These are phyloP conservation scores for Lipotes vexillifer DNA, from an alignment of 2,113 vertebrate species.

Conservation along the genomic window DNA sequence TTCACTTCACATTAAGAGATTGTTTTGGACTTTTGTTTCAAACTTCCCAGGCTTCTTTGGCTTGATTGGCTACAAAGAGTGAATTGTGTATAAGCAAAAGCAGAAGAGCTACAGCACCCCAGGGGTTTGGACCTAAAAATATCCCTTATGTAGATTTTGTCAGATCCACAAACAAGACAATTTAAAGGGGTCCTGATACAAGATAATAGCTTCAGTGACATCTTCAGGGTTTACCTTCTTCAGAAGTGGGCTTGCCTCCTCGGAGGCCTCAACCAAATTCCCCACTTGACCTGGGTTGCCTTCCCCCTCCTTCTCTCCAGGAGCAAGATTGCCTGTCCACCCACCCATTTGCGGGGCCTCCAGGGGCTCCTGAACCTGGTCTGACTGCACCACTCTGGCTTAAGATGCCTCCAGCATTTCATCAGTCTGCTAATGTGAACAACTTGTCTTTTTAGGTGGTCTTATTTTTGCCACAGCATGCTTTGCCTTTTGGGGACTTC, in stretches of 20 bases:
- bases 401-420: not conserved
- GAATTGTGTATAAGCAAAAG: slow-evolving; percentile 72
- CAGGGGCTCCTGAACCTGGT: not conserved
- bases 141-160: slow-evolving; percentile 36
- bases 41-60: slow-evolving; percentile 80
- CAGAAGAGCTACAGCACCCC: slow-evolving; percentile 72
- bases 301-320: not conserved
- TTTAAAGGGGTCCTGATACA: not conserved
- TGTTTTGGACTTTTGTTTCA: slow-evolving; percentile 78
- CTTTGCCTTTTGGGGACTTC: not conserved
- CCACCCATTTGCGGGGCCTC: not conserved
- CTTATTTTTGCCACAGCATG: not conserved
- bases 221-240: not conserved
- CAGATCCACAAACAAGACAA: not conserved
- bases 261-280: not conserved
- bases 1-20: not conserved
- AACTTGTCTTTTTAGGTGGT: not conserved
- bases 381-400: not conserved
- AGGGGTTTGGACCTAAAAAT: slow-evolving; percentile 58
- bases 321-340: not conserved
- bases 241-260: not conserved
- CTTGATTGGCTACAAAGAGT: slow-evolving; percentile 64
- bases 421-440: not conserved
- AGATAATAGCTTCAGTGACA: not conserved
- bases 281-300: not conserved